These are phyloP conservation scores for Pimephales promelas DNA, from an alignment of 2,113 vertebrate species.

Conservation along the genomic window DNA sequence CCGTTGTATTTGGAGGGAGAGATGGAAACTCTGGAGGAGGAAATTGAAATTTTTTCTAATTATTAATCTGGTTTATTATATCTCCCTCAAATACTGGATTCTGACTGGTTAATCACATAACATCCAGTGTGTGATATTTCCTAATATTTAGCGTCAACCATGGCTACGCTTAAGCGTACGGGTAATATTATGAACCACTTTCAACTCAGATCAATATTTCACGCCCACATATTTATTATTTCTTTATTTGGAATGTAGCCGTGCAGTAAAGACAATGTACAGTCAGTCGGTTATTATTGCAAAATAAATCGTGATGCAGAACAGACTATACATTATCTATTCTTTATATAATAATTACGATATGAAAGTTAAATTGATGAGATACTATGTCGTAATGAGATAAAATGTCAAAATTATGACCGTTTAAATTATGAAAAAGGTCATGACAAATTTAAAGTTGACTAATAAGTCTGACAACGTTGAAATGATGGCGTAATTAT, in stretches of 20 bases:
- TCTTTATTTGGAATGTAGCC: too few relatives aligned
- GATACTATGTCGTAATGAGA: background rate
- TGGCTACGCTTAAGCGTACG: background rate
- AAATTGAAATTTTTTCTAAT: conserved; percentile 45
- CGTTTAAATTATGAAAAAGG: too few relatives aligned
- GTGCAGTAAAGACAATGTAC: background rate
- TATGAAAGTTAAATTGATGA: background rate
- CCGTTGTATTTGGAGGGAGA: conserved; percentile 10
- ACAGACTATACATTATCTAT: background rate
- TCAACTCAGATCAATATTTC: background rate
- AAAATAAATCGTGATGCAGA: background rate
- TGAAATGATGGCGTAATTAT: background rate
- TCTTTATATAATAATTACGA: background rate
- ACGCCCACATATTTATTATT: background rate
- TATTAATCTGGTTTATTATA: background rate
- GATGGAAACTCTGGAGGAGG: conserved; percentile 31
- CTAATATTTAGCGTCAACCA: background rate
- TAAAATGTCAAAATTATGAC: background rate
- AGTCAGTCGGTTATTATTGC: background rate
- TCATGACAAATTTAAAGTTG: too few relatives aligned
- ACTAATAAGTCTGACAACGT: too few relatives aligned
- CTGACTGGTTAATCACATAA: background rate
- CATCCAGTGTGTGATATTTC: background rate
- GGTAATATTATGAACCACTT: background rate
- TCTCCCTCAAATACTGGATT: background rate